phyloP scores from a whole-genome alignment of 2,113 vertebrate genomes.

The Rhombomys opimus region DNA sequence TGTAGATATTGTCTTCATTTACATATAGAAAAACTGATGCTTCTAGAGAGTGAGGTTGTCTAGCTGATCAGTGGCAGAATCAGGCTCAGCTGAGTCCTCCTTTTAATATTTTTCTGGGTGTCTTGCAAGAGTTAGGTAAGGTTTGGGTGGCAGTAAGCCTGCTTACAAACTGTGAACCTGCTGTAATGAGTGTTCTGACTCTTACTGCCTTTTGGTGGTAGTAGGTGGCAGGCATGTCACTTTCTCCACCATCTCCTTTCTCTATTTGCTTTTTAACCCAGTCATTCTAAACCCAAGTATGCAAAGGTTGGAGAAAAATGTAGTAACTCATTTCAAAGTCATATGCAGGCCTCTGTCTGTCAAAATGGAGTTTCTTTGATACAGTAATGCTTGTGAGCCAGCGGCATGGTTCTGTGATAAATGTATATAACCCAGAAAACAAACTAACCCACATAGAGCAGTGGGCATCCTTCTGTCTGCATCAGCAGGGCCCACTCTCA shows the following conservation, averaged over 20 bases:
- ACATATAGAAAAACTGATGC: neutral
- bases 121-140: neutral
- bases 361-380: neutral
- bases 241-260: too few species aligned
- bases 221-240: neutral
- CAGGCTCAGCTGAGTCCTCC: neutral
- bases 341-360: rapidly evolving
- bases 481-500: too few species aligned
- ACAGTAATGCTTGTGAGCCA: rapidly evolving
- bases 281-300: neutral
- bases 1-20: neutral
- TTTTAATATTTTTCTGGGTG: neutral
- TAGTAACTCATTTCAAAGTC: neutral
- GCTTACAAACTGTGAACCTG: neutral
- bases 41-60: neutral
- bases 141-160: too few species aligned
- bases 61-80: neutral
- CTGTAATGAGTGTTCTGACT: neutral
- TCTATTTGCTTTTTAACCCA: neutral
- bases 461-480: neutral
- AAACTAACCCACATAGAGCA: neutral
- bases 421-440: neutral
- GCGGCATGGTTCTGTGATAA: neutral
- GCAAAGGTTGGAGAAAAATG: neutral
- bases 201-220: too few species aligned